Percentiles rank a stretch among this genome's conserved stretches.
Evolutionary conservation across 2,888 invertebrate species (phyloP).

Genomic region (Pollenia griseotomentosa): DNA sequence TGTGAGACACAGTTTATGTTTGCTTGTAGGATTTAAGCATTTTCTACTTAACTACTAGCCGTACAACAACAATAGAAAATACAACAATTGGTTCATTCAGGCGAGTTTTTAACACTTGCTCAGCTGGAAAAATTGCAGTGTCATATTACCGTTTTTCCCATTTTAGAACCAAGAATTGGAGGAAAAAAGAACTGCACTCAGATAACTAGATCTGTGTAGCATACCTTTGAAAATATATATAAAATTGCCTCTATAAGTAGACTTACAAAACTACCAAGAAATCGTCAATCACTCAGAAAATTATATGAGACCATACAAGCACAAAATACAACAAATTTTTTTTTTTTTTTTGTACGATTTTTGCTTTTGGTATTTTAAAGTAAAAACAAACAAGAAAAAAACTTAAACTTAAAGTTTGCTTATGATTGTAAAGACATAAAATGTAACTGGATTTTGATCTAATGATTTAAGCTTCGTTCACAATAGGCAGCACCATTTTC

Average conservation of each 20-base stretch:
- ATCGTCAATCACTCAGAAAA: slow-evolving; percentile 69
- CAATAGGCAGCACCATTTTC: too few species aligned
- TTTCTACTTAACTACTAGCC: slow-evolving; percentile 29
- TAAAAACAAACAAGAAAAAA: not conserved
- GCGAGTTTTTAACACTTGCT: slow-evolving; percentile 76
- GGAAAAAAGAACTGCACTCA: slow-evolving; percentile 24
- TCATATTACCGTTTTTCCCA: slow-evolving; percentile 75
- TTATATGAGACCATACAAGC: slow-evolving; percentile 60
- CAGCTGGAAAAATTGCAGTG: slow-evolving; percentile 82
- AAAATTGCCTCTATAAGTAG: not conserved
- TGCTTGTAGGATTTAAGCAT: slow-evolving; percentile 48
- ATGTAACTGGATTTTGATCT: too few species aligned
- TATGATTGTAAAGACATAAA: too few species aligned
- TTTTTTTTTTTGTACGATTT: too few species aligned
- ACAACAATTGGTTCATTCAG: slow-evolving; percentile 68
- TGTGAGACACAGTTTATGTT: slow-evolving; percentile 23
- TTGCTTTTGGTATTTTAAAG: too few species aligned
- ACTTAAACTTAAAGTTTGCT: not conserved
- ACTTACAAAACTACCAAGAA: slow-evolving; percentile 48
- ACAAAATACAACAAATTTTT: slow-evolving; percentile 37
- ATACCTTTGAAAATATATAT: too few species aligned
- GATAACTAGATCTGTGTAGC: slow-evolving; percentile 35
- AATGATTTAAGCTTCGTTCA: too few species aligned
- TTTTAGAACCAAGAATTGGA: slow-evolving; percentile 39
- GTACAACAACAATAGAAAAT: not conserved